Conservation (phyloP, 1,140 invertebrate species). For the Ceratina japonica region DNA sequence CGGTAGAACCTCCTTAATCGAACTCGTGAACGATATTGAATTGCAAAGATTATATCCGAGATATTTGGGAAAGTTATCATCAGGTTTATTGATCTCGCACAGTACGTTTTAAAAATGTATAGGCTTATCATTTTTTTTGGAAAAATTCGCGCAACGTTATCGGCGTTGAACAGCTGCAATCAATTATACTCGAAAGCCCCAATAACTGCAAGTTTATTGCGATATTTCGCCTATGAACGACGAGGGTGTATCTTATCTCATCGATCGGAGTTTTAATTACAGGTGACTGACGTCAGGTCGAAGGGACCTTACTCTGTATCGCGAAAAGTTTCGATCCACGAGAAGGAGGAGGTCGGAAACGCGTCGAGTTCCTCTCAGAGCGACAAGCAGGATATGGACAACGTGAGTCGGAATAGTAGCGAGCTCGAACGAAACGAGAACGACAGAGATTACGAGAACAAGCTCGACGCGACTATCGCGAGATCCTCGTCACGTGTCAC, state of each 20-base stretch:
- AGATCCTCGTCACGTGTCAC: constrained; percentile 7
- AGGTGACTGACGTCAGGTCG: constrained; percentile 50
- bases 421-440: constrained; percentile 39
- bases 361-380: constrained; percentile 24
- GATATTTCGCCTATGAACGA: background rate
- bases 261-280: constrained; percentile 7
- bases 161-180: background rate
- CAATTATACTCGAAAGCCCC: background rate
- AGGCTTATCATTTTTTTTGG: background rate
- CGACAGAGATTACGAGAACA: constrained; percentile 4
- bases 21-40: no score
- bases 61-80: no score
- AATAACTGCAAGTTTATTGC: background rate
- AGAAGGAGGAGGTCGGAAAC: constrained; percentile 24
- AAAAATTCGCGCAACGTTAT: background rate
- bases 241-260: constrained; percentile 13
- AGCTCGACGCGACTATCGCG: constrained; percentile 14
- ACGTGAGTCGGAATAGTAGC: constrained; percentile 27
- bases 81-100: no score
- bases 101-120: background rate
- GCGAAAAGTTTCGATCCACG: constrained; percentile 27
- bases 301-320: background rate
- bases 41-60: no score
- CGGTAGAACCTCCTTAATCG: no score
- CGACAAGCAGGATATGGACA: constrained; percentile 29